These are phyloP conservation scores for Corvus moneduloides DNA, from an alignment of 2,113 vertebrate genomes.

Conservation along the genomic window DNA sequence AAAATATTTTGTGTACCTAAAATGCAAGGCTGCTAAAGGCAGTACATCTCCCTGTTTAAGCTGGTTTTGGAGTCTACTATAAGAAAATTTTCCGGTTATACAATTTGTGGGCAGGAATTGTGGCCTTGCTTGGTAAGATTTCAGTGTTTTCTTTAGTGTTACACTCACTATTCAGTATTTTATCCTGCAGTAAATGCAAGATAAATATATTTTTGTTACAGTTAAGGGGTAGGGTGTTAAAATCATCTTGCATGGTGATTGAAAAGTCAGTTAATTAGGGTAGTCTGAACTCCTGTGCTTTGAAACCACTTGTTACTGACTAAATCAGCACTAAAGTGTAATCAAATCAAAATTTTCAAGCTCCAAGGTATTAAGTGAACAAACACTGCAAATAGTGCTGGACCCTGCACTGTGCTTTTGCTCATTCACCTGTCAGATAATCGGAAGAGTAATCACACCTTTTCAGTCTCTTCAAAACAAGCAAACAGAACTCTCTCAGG, in stretches of 20 bases:
- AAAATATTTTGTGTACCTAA: not conserved
- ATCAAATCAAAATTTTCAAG: not conserved
- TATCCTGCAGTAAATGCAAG: not conserved
- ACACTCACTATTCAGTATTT: not conserved
- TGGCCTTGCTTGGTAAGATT: not conserved
- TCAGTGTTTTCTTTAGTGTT: not conserved
- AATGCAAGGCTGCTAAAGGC: not conserved
- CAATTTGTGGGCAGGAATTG: not conserved
- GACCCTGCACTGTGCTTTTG: not conserved
- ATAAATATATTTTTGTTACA: not conserved
- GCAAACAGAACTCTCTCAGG: not conserved
- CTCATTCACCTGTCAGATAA: not conserved
- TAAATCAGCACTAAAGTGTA: not conserved
- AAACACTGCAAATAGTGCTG: not conserved
- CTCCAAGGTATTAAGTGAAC: not conserved
- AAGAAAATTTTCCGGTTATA: not conserved
- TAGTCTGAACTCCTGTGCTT: not conserved
- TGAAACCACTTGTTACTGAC: not conserved
- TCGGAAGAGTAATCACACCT: not conserved
- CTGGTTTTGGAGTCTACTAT: not conserved
- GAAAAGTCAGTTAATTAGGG: not conserved
- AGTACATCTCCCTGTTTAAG: not conserved
- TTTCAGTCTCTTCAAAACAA: not conserved
- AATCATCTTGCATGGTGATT: not conserved
- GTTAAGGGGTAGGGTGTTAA: not conserved